Conservation (phyloP, 2,797 vertebrate species). For the Sparus aurata region DNA sequence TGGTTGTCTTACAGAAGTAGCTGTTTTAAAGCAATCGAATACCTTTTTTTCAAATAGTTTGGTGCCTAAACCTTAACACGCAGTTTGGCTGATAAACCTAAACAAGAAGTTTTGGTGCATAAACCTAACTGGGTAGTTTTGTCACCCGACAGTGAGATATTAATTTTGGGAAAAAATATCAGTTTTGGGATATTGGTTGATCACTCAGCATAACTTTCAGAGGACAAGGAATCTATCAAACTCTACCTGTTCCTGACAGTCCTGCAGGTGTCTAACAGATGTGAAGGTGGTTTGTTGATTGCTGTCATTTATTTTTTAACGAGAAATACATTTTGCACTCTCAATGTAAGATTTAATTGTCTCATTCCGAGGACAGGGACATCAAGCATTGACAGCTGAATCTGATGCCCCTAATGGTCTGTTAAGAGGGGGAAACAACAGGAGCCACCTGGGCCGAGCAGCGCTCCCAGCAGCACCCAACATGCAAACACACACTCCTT, state of each 20-base stretch:
- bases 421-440: constrained; percentile 64
- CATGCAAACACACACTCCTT: constrained; percentile 56
- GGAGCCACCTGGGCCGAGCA: constrained; percentile 61
- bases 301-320: constrained; percentile 72
- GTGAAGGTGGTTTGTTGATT: constrained; percentile 62
- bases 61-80: too few relatives aligned
- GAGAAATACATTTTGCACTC: constrained; percentile 62
- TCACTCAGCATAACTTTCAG: background rate
- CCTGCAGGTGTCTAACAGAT: constrained; percentile 69
- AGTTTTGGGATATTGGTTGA: too few relatives aligned
- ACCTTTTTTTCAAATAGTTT: too few relatives aligned
- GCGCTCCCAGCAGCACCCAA: constrained; percentile 51
- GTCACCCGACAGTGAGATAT: too few relatives aligned
- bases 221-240: constrained; percentile 22
- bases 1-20: too few relatives aligned
- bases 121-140: too few relatives aligned
- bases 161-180: too few relatives aligned
- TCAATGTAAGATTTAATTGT: constrained; percentile 74
- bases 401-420: constrained; percentile 76
- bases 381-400: constrained; percentile 68
- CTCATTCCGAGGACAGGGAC: constrained; percentile 69
- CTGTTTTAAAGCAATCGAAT: too few relatives aligned
- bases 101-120: too few relatives aligned
- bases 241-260: constrained; percentile 40
- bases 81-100: too few relatives aligned